Conservation (phyloP, 2,888 invertebrate genomes). For the Pristionchus entomophagus region DNA sequence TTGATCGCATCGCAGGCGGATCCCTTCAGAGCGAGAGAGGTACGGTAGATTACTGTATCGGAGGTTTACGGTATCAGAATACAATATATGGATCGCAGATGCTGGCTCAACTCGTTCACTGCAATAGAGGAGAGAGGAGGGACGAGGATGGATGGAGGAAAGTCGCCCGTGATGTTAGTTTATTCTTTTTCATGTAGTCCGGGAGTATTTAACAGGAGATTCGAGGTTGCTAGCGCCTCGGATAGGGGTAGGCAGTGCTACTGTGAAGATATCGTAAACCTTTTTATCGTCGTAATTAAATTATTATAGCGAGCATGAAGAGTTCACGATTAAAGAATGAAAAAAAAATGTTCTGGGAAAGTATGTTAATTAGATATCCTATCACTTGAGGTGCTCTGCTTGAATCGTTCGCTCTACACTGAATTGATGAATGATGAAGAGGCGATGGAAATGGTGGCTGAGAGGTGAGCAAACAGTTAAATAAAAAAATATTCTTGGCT, state of each 20-base stretch:
- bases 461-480: slow-evolving; percentile 30
- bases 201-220: too few species aligned
- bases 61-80: not conserved
- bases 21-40: slow-evolving; percentile 11
- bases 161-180: slow-evolving; percentile 9
- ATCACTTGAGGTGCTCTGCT: not conserved
- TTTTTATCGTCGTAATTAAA: too few species aligned
- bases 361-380: not conserved
- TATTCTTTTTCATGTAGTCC: too few species aligned
- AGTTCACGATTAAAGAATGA: too few species aligned
- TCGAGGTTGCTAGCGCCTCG: not conserved
- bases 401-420: slow-evolving; percentile 50
- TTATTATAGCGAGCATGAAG: too few species aligned
- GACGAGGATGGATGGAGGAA: slow-evolving; percentile 24
- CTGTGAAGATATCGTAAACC: too few species aligned
- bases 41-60: not conserved
- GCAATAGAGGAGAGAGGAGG: not conserved
- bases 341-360: not conserved
- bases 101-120: slow-evolving; percentile 38
- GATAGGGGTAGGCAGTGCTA: not conserved
- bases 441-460: slow-evolving; percentile 59
- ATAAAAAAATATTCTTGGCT: too few species aligned
- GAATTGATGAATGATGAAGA: slow-evolving; percentile 58
- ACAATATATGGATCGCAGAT: slow-evolving; percentile 40
- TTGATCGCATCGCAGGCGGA: slow-evolving; percentile 44